Evolutionary conservation across 2,888 invertebrate species (phyloP).

Genomic region (Aelia acuminata): DNA sequence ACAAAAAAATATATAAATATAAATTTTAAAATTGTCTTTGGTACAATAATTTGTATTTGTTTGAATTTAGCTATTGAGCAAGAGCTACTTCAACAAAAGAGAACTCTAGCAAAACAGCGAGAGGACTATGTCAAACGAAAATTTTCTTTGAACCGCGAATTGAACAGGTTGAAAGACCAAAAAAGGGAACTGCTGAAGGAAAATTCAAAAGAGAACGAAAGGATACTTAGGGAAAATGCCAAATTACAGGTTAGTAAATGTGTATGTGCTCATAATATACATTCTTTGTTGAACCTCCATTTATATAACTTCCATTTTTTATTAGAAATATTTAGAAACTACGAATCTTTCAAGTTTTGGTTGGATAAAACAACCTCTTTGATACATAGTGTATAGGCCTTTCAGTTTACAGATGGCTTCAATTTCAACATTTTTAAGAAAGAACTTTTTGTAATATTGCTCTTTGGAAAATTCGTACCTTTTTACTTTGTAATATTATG

Average conservation of each 20-base stretch:
- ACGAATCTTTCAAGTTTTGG: no score
- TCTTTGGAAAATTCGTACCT: no score
- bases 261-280: no score
- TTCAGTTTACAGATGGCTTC: no score
- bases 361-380: no score
- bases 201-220: conserved; percentile 78
- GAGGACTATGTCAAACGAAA: conserved; percentile 86
- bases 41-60: neutral
- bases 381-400: no score
- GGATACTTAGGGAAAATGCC: conserved; percentile 86
- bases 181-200: conserved; percentile 83
- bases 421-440: no score
- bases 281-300: no score
- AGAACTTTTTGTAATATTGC: no score
- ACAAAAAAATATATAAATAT: neutral
- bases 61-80: conserved; percentile 80
- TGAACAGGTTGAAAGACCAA: conserved; percentile 84
- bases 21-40: neutral
- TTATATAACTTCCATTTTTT: no score
- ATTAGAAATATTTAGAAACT: no score
- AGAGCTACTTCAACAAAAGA: conserved; percentile 86
- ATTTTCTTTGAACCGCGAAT: conserved; percentile 80
- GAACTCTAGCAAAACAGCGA: conserved; percentile 83
- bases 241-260: conserved; percentile 81
- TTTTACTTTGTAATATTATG: no score